Evolutionary conservation across 2,888 invertebrate species (phyloP).

Genomic region (Thereva nobilitata): DNA sequence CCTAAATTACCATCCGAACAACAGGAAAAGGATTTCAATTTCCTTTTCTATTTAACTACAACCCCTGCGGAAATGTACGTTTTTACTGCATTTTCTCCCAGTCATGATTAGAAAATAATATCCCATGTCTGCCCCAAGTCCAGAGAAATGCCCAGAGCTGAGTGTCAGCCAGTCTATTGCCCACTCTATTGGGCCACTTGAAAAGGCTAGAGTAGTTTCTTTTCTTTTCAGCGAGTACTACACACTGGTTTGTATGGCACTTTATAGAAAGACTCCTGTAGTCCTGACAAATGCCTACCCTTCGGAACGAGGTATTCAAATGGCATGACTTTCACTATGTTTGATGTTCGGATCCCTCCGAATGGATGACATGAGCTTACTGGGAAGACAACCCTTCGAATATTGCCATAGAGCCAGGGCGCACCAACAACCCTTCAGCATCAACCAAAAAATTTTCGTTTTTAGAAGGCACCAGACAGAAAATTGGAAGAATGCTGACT

Average conservation of each 20-base stretch:
- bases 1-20: slow-evolving; percentile 30
- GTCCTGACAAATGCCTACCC: slow-evolving; percentile 27
- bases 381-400: slow-evolving; percentile 28
- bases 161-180: not conserved
- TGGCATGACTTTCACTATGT: slow-evolving; percentile 30
- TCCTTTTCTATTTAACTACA: slow-evolving; percentile 24
- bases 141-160: not conserved
- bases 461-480: slow-evolving; percentile 32
- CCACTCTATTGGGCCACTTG: not conserved
- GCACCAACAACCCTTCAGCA: slow-evolving; percentile 9
- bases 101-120: slow-evolving; percentile 34
- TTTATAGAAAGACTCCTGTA: slow-evolving; percentile 21
- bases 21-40: slow-evolving; percentile 34
- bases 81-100: slow-evolving; percentile 28
- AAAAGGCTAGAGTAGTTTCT: slow-evolving; percentile 19
- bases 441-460: slow-evolving; percentile 4
- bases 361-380: slow-evolving; percentile 25
- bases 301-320: not conserved
- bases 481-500: slow-evolving; percentile 42
- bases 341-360: not conserved
- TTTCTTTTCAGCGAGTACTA: slow-evolving; percentile 2
- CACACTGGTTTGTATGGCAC: slow-evolving; percentile 1
- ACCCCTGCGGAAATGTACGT: slow-evolving; percentile 32
- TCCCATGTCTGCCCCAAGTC: not conserved
- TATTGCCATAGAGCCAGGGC: slow-evolving; percentile 3